phyloP scores from a whole-genome alignment of 2,113 vertebrate genomes.

The Coregonus clupeaformis region DNA sequence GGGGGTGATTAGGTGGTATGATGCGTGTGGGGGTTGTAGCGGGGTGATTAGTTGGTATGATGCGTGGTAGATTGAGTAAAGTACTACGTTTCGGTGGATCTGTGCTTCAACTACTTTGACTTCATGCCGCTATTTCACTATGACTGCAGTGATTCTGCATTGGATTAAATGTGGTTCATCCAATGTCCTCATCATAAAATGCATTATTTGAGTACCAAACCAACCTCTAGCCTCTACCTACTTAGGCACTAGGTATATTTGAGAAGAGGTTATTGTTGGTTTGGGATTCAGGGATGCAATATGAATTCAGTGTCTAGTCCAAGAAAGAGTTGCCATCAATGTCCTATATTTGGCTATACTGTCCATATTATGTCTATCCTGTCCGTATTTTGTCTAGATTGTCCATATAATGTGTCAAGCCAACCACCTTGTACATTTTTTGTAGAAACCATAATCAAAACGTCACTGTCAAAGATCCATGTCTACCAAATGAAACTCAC shows the following conservation, averaged over 20 bases:
- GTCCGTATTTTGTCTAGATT: not conserved
- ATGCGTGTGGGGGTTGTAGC: too few species aligned
- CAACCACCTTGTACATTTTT: not conserved
- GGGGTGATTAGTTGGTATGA: too few species aligned
- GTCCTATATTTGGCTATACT: conserved; percentile 7
- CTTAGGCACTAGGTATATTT: too few species aligned
- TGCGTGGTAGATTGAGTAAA: not conserved
- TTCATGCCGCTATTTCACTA: not conserved
- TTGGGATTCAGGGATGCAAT: not conserved
- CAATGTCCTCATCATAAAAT: too few species aligned
- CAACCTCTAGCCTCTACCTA: too few species aligned
- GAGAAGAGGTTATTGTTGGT: too few species aligned
- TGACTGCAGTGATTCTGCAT: not conserved
- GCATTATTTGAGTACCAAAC: not conserved
- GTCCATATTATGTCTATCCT: not conserved
- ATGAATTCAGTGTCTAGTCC: not conserved
- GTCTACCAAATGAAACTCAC: conserved; percentile 40
- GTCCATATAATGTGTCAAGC: conserved; percentile 14
- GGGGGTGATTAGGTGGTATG: too few species aligned
- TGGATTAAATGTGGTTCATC: not conserved
- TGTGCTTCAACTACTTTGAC: not conserved
- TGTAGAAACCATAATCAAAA: conserved; percentile 8
- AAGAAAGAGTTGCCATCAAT: not conserved
- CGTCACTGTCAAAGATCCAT: conserved; percentile 45
- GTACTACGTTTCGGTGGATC: not conserved